Evolutionary conservation across 2,113 vertebrate species (phyloP).

Genomic region (Aix galericulata): DNA sequence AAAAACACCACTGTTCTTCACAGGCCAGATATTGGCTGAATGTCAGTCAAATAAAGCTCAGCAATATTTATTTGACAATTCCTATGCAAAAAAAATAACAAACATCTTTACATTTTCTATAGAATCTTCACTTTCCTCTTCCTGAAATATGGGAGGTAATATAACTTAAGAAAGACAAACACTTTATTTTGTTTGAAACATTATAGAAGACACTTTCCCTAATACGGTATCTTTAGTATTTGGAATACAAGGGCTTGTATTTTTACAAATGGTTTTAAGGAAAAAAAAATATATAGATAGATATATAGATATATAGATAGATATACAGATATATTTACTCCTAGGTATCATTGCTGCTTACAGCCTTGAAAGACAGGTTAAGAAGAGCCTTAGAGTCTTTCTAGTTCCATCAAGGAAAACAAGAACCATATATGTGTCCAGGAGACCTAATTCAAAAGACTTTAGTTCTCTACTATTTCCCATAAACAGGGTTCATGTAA

Average conservation of each 20-base stretch:
- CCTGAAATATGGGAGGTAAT: not conserved
- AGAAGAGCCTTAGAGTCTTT: not conserved
- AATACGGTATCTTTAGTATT: rapidly evolving
- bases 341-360: not conserved
- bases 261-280: not conserved
- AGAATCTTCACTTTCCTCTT: not conserved
- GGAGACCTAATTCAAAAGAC: not conserved
- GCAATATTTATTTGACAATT: not conserved
- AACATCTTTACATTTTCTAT: not conserved
- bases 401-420: not conserved
- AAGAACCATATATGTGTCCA: not conserved
- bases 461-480: not conserved
- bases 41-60: not conserved
- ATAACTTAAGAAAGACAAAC: not conserved
- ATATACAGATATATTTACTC: not conserved
- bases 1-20: not conserved
- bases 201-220: not conserved
- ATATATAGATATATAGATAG: no score
- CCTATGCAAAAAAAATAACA: not conserved
- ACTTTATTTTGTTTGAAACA: not conserved
- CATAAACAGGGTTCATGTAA: not conserved
- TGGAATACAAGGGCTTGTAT: not conserved
- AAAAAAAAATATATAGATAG: not conserved
- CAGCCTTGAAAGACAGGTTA: not conserved
- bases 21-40: not conserved